Evolutionary conservation across 2,797 vertebrate genomes (phyloP).

Genomic region (Aplochiton taeniatus): DNA sequence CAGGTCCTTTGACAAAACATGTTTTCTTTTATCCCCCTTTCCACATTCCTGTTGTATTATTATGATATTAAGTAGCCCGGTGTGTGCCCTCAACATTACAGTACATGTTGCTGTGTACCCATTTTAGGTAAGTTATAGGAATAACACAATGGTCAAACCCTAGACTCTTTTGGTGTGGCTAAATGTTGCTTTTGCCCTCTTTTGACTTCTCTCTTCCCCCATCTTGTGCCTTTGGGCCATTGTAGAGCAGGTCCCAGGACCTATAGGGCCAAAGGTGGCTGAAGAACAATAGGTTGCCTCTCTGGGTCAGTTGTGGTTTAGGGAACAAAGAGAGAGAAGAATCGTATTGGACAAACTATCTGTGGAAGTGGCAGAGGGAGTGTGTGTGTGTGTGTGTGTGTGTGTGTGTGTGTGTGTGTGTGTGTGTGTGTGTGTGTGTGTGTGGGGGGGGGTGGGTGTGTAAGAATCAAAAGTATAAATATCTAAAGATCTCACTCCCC

Average conservation of each 20-base stretch:
- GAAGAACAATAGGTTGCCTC: slow-evolving; percentile 57
- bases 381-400: slow-evolving; percentile 40
- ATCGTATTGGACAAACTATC: slow-evolving; percentile 48
- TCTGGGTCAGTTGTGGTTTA: slow-evolving; percentile 65
- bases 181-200: not conserved
- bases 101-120: too few species aligned
- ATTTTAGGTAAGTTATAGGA: too few species aligned
- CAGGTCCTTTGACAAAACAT: too few species aligned
- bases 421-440: slow-evolving; percentile 16
- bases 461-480: not conserved
- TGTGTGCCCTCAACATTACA: too few species aligned
- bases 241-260: slow-evolving; percentile 68
- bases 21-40: too few species aligned
- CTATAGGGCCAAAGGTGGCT: slow-evolving; percentile 59
- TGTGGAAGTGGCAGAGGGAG: slow-evolving; percentile 31
- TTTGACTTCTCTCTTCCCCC: too few species aligned
- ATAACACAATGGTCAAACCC: too few species aligned
- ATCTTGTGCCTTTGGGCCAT: slow-evolving; percentile 40
- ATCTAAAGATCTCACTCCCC: slow-evolving; percentile 6
- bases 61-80: too few species aligned
- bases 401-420: slow-evolving; percentile 22
- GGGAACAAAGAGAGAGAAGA: slow-evolving; percentile 61
- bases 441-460: slow-evolving; percentile 32
- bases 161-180: not conserved
- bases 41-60: too few species aligned